Evolutionary conservation across 2,888 invertebrate genomes (phyloP).

Genomic region (Drosophila prolongata): DNA sequence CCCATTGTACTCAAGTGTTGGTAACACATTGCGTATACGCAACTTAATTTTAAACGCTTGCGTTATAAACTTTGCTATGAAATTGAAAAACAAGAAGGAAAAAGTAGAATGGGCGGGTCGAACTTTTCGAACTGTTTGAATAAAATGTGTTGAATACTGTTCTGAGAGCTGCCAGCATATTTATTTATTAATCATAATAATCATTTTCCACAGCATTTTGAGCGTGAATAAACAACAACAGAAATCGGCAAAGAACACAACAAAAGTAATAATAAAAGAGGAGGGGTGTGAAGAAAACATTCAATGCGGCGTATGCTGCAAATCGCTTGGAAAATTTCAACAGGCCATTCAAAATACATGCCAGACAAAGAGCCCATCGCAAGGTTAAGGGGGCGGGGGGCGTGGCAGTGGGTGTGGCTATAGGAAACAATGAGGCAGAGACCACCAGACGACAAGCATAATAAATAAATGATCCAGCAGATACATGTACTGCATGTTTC

Average conservation of each 20-base stretch:
- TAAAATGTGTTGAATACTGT: constrained; percentile 38
- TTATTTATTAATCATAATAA: constrained; percentile 81
- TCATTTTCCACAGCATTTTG: constrained; percentile 76
- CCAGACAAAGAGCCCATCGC: constrained; percentile 34
- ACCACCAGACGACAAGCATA: constrained; percentile 47
- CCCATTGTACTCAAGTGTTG: constrained; percentile 55
- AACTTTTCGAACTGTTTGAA: constrained; percentile 37
- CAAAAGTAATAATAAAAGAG: constrained; percentile 23
- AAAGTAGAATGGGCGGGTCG: constrained; percentile 3
- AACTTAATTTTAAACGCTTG: constrained; percentile 53
- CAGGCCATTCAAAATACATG: constrained; percentile 51
- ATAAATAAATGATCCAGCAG: constrained; percentile 55
- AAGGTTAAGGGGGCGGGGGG: constrained; percentile 7
- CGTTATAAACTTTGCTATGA: constrained; percentile 5
- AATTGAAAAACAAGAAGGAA: neutral
- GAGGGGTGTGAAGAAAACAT: constrained; percentile 37
- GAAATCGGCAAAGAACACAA: constrained; percentile 4
- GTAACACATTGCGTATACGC: constrained; percentile 75
- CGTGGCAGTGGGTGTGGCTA: constrained; percentile 1
- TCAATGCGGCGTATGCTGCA: constrained; percentile 80
- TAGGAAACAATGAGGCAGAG: neutral
- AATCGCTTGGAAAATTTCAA: constrained; percentile 76
- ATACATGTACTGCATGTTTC: constrained; percentile 48
- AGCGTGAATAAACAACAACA: constrained; percentile 63
- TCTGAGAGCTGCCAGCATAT: constrained; percentile 47